Evolutionary conservation across 2,888 invertebrate species (phyloP).

Genomic region (Augiades crinisus): DNA sequence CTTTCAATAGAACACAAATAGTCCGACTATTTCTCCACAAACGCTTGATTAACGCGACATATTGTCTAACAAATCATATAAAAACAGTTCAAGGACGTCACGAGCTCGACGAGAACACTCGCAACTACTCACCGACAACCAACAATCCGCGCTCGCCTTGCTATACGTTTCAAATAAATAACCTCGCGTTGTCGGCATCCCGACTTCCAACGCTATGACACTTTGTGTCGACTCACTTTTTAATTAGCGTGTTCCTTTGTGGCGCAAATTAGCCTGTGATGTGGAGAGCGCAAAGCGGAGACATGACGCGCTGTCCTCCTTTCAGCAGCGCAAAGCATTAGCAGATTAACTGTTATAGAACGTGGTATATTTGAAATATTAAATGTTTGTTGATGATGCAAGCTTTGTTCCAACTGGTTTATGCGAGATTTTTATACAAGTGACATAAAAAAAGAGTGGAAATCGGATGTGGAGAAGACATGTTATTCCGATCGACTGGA

Average conservation of each 20-base stretch:
- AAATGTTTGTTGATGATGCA: no score
- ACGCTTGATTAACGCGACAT: no score
- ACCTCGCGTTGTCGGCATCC: constrained; percentile 13
- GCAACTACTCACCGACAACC: constrained; percentile 20
- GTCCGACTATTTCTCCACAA: no score
- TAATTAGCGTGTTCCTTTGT: constrained; percentile 80
- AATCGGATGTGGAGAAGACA: no score
- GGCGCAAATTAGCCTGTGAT: constrained; percentile 73
- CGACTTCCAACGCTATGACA: constrained; percentile 41
- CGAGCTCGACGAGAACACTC: constrained; percentile 2
- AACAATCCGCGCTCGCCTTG: constrained; percentile 5
- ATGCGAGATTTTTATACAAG: no score
- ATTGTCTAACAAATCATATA: background rate
- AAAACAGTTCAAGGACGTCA: constrained; percentile 20
- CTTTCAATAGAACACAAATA: no score
- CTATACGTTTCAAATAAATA: constrained; percentile 18
- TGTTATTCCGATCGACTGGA: no score
- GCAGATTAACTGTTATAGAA: constrained; percentile 44
- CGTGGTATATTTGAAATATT: background rate
- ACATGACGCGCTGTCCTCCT: constrained; percentile 36
- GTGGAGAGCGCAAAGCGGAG: constrained; percentile 52
- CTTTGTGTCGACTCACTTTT: constrained; percentile 75
- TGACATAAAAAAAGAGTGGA: no score
- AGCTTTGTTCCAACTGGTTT: no score
- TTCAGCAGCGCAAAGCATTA: constrained; percentile 48